phyloP scores from a whole-genome alignment of 1,140 invertebrate genomes.

The Drosophila grimshawi region DNA sequence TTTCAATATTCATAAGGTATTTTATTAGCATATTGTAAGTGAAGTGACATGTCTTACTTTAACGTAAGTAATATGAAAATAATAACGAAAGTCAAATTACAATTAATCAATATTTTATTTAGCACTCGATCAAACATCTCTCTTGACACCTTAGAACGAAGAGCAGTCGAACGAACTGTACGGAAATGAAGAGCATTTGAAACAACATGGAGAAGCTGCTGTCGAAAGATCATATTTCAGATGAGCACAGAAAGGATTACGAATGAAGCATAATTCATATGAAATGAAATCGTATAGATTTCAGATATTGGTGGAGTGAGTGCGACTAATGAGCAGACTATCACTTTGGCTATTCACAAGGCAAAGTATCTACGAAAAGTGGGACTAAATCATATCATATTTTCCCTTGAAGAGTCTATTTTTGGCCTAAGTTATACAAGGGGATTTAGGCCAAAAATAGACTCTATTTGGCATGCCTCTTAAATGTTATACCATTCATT shows the following conservation, averaged over 20 bases:
- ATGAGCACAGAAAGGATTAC: slow-evolving; percentile 18
- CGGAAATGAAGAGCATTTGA: slow-evolving; percentile 32
- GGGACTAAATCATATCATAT: slow-evolving; percentile 16
- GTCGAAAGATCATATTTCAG: slow-evolving; percentile 61
- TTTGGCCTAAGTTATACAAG: slow-evolving; percentile 20
- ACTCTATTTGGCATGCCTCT: slow-evolving; percentile 35
- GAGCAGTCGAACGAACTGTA: too few species aligned
- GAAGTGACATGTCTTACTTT: too few species aligned
- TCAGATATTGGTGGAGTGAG: slow-evolving; percentile 36
- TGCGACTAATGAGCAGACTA: slow-evolving; percentile 26
- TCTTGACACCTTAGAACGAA: too few species aligned
- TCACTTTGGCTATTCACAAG: slow-evolving; percentile 45
- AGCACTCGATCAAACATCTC: too few species aligned
- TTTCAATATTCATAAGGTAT: too few species aligned
- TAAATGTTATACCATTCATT: slow-evolving; percentile 48
- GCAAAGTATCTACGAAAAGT: slow-evolving; percentile 40
- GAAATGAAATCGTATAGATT: slow-evolving; percentile 42
- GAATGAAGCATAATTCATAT: not conserved
- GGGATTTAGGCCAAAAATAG: slow-evolving; percentile 41
- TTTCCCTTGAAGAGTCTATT: too few species aligned
- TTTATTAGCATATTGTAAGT: too few species aligned
- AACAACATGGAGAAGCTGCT: slow-evolving; percentile 49
- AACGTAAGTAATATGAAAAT: too few species aligned
- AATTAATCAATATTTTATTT: too few species aligned
- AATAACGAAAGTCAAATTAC: too few species aligned